Base-by-base conservation (phyloP, 92 coral and sea anemone genomes). In the Meandrina meandrites region DNA sequence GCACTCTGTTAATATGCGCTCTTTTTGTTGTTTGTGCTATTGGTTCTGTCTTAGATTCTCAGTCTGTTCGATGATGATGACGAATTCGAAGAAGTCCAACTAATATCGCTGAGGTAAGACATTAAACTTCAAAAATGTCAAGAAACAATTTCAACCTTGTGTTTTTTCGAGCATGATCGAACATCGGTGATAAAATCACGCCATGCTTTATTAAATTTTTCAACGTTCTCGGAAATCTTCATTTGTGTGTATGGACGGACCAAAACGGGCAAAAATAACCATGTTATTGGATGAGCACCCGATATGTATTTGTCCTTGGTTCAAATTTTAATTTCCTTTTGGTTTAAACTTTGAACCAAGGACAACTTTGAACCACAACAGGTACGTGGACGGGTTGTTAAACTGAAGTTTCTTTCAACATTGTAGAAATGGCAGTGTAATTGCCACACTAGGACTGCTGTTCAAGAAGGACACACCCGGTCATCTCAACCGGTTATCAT, bases 381-480 rank as follows among this genome's bases (percentile, higher is more conserved):
- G n/a, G n/a, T 27, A 16, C 13, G 27, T 48, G 8, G 24, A 78
- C 22, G 19, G 5, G 34, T 31, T 22, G 15, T 48, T 34, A 19
- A 48, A 48, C 19, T 47, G 31, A 18, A 27, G 32, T 5, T 28
- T 47, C 60, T 22, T 11, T 48, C 9, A 21, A 10, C 24, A 48
- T 10, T 30, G 34, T 77, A 94, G 98, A 50, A 94, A 92, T 51
- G 98, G 98, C 37, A 94, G 98, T 53, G 93, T 94, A 4, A 92
- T 94, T 30, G 94, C 95, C 9, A 88, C 92, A 19, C 66, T 94
- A 72, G 98, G 98, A 0, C 53, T 94, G 28, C 94, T 94, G 48
- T 94, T 94, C 62, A 73, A 82, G 40, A 87, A 81, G 51, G 81
- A 60, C 27, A 91, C 93, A 66, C 84, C 76, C 78, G 94, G 92